Conservation (phyloP, 37 sponge, comb jelly and placozoan genomes). For the Diacarnus erythraeanus region DNA sequence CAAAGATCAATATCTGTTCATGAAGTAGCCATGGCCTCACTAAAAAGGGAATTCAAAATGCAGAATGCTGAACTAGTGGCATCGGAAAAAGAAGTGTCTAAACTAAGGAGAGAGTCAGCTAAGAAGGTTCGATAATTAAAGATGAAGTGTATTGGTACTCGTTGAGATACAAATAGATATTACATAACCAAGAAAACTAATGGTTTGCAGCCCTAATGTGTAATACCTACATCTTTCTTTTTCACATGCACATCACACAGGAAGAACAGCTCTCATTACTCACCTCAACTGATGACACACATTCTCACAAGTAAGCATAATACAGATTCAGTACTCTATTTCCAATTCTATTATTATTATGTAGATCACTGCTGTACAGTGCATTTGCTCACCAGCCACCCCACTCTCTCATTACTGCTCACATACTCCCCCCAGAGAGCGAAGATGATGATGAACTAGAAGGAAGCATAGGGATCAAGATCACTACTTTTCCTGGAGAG, state of each 20-base stretch:
- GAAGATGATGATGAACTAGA: conserved; percentile 2
- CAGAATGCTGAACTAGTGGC: conserved; percentile 22
- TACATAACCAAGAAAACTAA: too few species aligned
- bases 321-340: neutral
- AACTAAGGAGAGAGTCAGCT: conserved; percentile 1
- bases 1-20: conserved; percentile 23
- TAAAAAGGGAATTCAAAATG: conserved; percentile 5
- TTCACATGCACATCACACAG: conserved; percentile 6
- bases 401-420: conserved; percentile 20
- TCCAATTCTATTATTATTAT: neutral
- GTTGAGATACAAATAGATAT: neutral
- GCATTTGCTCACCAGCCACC: neutral
- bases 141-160: neutral
- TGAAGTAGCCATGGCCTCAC: conserved; percentile 24
- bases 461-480: conserved; percentile 16
- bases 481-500: conserved; percentile 8
- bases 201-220: too few species aligned
- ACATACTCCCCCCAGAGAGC: neutral
- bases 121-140: conserved; percentile 14
- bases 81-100: conserved; percentile 25
- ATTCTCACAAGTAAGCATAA: neutral
- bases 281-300: neutral
- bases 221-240: too few species aligned
- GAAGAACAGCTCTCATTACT: conserved; percentile 19
- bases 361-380: conserved; percentile 4